Base-by-base conservation (phyloP, 2,797 vertebrate genomes). In the Tokudaia muenninki region DNA sequence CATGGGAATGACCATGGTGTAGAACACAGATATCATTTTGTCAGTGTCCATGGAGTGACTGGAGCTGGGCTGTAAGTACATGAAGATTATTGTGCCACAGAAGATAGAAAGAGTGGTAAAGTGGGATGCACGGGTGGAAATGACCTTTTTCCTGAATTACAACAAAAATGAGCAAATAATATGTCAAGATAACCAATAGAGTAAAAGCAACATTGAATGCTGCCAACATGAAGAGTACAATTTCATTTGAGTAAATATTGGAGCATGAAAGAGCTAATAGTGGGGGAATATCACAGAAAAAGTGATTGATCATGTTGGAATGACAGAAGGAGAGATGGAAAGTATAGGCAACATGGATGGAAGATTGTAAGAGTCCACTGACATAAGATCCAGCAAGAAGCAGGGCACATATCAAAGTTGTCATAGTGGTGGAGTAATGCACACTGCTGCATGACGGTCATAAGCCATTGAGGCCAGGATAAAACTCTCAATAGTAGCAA, bases 201-300 rank as follows among this genome's bases (percentile, higher is more conserved):
- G 95, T 37, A 65, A 89, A 94, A 87, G 77, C 14, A 3, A 96
- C 19, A 74, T 63, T 57, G 19, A 88, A 92, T 0, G 41, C 21
- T 47, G 84, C 94, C 90, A 97, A 3, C 17, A 59, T 22, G 31
- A 97, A 90, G 16, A 97, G 90, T 37, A 95, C 57, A 29, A 90
- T 87, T 80, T 98, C 95, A 61, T 95, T 97, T 82, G 29, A 65
- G 11, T 92, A 41, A 22, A 50, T 97, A 47, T 83, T 90, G 81
- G 97, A 98, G 3, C 97, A 98, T 84, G 96, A 97, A 57, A 97
- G 91, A 84, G 61, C 34, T 77, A 98, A n/a, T 0, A 96, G 44
- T 55, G 94, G 41, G 19, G 86, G 95, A 47, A 96, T 96, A 22
- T 97, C 97, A 94, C 97, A 98, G 95, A 83, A 63, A 83, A 63